Percentiles rank a stretch among this genome's conserved stretches.
phyloP scores from a whole-genome alignment of 2,797 vertebrate genomes.

The Craterocephalus amniculus region DNA sequence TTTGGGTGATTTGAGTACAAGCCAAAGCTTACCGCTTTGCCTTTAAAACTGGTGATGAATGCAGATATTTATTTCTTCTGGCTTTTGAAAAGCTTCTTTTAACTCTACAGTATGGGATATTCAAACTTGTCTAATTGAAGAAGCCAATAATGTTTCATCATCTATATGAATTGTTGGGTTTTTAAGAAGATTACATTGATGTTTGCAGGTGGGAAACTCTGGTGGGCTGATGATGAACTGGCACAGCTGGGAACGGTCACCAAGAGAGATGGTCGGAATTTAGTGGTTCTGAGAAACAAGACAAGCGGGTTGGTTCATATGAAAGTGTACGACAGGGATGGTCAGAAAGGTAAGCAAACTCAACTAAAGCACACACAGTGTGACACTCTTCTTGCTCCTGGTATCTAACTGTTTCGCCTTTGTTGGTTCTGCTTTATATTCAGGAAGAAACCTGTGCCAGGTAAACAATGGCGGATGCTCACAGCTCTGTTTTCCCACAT shows the following conservation, averaged over 20 bases:
- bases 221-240: constrained; percentile 97
- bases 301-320: constrained; percentile 94
- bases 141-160: not conserved
- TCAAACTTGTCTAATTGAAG: not conserved
- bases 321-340: constrained; percentile 95
- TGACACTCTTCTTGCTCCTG: not conserved
- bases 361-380: not conserved
- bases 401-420: constrained; percentile 6
- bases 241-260: constrained; percentile 92
- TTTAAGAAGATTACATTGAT: constrained; percentile 9
- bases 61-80: constrained; percentile 8
- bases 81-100: constrained; percentile 28
- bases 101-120: constrained; percentile 5
- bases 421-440: constrained; percentile 36
- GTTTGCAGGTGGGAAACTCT: constrained; percentile 91
- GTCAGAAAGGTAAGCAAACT: constrained; percentile 89
- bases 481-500: constrained; percentile 96
- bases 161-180: not conserved
- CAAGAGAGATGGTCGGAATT: constrained; percentile 93
- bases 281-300: constrained; percentile 89
- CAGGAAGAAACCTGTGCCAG: constrained; percentile 95
- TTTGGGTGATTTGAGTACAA: constrained; percentile 37
- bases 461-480: constrained; percentile 95
- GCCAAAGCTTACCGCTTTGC: constrained; percentile 28
- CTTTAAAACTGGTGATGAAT: constrained; percentile 26